Conservation (phyloP, 2,113 vertebrate genomes). For the Stigmatopora argus region DNA sequence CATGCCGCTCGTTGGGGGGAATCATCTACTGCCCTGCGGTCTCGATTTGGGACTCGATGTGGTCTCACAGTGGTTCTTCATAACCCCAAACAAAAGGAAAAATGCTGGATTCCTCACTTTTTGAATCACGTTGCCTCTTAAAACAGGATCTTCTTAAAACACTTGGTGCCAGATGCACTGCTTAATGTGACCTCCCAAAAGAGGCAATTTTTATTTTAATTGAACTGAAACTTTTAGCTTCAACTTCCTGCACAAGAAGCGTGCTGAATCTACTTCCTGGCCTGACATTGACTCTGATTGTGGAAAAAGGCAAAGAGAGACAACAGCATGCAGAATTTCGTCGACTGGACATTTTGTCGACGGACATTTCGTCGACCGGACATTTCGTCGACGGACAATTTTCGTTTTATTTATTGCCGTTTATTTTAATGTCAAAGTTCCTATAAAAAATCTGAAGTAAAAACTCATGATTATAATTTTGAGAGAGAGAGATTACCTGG, state of each 20-base stretch:
- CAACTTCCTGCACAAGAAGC: slow-evolving; percentile 43
- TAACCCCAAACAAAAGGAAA: slow-evolving; percentile 5
- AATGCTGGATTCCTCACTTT: slow-evolving; percentile 17
- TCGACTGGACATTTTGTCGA: no score
- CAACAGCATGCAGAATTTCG: slow-evolving; percentile 21
- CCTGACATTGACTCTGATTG: slow-evolving; percentile 21
- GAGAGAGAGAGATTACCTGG: no score
- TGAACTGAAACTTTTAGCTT: slow-evolving; percentile 11
- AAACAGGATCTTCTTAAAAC: slow-evolving; percentile 8
- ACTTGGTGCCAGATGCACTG: background rate
- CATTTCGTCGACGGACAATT: no score
- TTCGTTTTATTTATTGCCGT: no score
- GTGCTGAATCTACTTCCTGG: slow-evolving; percentile 31
- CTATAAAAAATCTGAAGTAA: no score
- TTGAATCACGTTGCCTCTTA: slow-evolving; percentile 8
- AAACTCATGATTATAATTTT: no score
- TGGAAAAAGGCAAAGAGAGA: slow-evolving; percentile 2
- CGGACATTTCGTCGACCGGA: no score
- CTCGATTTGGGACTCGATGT: slow-evolving; percentile 9
- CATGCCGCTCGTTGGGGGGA: background rate
- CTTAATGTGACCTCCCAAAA: slow-evolving; percentile 15
- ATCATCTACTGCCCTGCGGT: background rate
- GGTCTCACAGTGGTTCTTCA: slow-evolving; percentile 9
- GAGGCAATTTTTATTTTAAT: slow-evolving; percentile 2
- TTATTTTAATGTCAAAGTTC: no score